Conservation (phyloP, 2,888 invertebrate genomes). For the Melanostoma scalare region DNA sequence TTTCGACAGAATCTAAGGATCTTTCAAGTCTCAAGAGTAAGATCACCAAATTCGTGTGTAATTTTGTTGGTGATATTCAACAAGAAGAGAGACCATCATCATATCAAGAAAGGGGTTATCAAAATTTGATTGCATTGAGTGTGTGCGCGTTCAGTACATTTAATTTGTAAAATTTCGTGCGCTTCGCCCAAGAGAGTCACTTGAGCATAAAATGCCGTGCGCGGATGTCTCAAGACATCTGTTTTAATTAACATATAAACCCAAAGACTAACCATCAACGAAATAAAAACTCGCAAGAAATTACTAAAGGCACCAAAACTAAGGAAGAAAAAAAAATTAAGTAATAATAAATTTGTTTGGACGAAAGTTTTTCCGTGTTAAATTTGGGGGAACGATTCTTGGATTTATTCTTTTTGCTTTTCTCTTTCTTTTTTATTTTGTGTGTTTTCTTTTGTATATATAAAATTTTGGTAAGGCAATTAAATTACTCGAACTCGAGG, state of each 20-base stretch:
- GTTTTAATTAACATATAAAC: constrained; percentile 68
- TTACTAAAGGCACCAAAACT: not conserved
- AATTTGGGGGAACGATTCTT: constrained; percentile 70
- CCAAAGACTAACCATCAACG: constrained; percentile 35
- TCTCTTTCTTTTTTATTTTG: constrained; percentile 7
- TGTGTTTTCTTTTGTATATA: not conserved
- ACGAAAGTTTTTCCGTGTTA: constrained; percentile 52
- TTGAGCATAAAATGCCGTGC: constrained; percentile 70
- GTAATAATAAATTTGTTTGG: constrained; percentile 62
- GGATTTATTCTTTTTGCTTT: constrained; percentile 57
- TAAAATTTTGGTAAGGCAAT: constrained; percentile 16
- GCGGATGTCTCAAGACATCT: constrained; percentile 71
- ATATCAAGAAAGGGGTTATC: constrained; percentile 48
- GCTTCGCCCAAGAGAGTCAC: constrained; percentile 38
- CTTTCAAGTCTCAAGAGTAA: constrained; percentile 24
- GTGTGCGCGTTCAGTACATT: constrained; percentile 54
- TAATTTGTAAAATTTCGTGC: constrained; percentile 46
- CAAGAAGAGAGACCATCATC: too few relatives aligned
- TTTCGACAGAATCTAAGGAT: constrained; percentile 27
- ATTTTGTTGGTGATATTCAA: constrained; percentile 5
- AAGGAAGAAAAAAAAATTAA: constrained; percentile 24
- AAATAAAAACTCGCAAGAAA: constrained; percentile 3
- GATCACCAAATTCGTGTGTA: constrained; percentile 43
- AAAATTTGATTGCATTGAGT: constrained; percentile 55
- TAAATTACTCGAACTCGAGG: constrained; percentile 13